These are phyloP conservation scores for Axinella damicornis DNA, from an alignment of 37 sponge, comb jelly and placozoan genomes.

Conservation along the genomic window DNA sequence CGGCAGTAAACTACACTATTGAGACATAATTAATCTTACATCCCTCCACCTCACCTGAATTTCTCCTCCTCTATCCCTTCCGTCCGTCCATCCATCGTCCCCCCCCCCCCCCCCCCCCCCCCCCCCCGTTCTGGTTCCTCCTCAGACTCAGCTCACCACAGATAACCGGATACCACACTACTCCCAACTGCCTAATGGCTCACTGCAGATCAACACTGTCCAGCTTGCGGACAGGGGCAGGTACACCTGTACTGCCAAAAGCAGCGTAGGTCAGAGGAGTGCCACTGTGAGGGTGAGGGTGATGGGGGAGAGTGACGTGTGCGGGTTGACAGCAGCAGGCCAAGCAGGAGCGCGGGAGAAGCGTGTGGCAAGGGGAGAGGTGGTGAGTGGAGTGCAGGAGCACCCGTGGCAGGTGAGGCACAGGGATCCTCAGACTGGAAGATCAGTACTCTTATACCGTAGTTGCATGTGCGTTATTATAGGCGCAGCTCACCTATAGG, in stretches of 20 bases:
- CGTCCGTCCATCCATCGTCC: too few species aligned
- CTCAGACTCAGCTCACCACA: not conserved
- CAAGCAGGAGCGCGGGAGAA: not conserved
- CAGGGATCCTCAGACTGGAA: too few species aligned
- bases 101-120: too few species aligned
- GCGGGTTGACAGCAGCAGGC: conserved; percentile 5
- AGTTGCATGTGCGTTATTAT: too few species aligned
- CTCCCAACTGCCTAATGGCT: conserved; percentile 9
- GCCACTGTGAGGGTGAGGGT: not conserved
- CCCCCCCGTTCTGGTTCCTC: not conserved
- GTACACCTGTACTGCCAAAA: conserved; percentile 12
- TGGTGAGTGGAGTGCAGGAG: not conserved
- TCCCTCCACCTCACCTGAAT: too few species aligned
- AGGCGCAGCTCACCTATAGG: too few species aligned
- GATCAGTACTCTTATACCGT: too few species aligned
- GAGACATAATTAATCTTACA: too few species aligned
- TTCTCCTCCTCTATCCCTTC: too few species aligned
- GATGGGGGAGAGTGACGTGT: not conserved
- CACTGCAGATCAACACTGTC: not conserved
- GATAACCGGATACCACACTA: not conserved
- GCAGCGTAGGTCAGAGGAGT: not conserved
- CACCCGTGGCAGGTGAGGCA: conserved; percentile 34
- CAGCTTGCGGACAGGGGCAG: not conserved
- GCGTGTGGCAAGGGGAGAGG: not conserved
- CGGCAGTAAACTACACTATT: too few species aligned